Conservation (phyloP, 1,140 invertebrate species). For the Paralvinella palmiformis region DNA sequence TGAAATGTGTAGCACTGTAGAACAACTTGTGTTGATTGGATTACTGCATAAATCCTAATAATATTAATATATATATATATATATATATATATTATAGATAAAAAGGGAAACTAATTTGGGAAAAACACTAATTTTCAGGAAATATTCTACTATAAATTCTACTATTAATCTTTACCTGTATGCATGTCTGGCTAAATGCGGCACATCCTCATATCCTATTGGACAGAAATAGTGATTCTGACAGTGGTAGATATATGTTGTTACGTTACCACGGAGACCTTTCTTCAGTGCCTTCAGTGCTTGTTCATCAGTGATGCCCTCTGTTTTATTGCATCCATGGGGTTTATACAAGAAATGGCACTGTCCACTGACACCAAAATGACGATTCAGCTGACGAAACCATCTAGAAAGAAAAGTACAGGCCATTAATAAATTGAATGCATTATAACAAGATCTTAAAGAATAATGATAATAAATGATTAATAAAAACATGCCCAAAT, state of each 20-base stretch:
- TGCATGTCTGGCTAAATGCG: constrained; percentile 29
- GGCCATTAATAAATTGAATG: no score
- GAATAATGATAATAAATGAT: no score
- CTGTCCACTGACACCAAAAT: constrained; percentile 36
- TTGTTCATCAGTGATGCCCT: constrained; percentile 28
- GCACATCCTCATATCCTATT: constrained; percentile 42
- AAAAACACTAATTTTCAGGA: no score
- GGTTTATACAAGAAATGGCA: constrained; percentile 41
- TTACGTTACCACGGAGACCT: constrained; percentile 33
- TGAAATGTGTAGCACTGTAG: no score
- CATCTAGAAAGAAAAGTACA: constrained; percentile 39
- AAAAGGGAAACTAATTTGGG: no score
- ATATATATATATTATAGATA: no score
- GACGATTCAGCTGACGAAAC: constrained; percentile 38
- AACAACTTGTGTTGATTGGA: no score
- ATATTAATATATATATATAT: no score
- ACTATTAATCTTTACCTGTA: constrained; percentile 40
- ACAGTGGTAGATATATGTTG: constrained; percentile 43
- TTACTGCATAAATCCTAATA: no score
- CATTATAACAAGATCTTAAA: no score
- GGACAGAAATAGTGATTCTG: constrained; percentile 48
- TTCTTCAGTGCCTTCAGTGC: constrained; percentile 34
- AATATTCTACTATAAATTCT: no score
- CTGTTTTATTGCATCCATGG: constrained; percentile 35
- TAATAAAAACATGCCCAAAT: no score